These are phyloP conservation scores for Thaleichthys pacificus DNA, from an alignment of 2,797 vertebrate genomes.

Conservation along the genomic window DNA sequence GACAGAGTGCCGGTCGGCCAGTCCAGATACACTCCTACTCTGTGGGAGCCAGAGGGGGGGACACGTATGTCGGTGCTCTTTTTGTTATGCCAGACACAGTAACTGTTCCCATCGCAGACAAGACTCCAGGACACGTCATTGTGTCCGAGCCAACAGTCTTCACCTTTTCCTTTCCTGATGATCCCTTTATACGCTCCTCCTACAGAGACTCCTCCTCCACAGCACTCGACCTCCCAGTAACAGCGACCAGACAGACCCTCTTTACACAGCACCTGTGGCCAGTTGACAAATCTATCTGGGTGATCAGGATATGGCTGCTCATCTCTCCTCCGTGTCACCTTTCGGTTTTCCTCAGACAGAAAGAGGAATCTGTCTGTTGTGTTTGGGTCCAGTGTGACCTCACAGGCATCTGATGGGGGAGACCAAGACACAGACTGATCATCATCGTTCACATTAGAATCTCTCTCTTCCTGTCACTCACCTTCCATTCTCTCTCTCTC, in stretches of 20 bases:
- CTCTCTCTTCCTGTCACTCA: background rate
- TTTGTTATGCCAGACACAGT: background rate
- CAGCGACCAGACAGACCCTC: conserved; percentile 36
- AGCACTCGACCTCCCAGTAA: conserved; percentile 58
- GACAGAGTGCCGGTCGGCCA: background rate
- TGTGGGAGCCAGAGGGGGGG: background rate
- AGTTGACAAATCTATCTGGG: conserved; percentile 42
- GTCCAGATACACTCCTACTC: conserved; percentile 19
- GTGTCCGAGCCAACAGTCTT: conserved; percentile 30
- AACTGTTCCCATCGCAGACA: background rate
- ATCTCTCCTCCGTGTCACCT: conserved; percentile 31
- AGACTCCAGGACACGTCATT: conserved; percentile 41
- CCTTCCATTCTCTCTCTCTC: background rate
- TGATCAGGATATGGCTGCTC: conserved; percentile 36
- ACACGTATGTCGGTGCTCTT: background rate
- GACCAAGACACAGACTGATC: background rate
- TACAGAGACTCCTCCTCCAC: conserved; percentile 41
- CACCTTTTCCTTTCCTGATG: background rate
- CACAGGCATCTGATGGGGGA: conserved; percentile 27
- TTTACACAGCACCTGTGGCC: conserved; percentile 46
- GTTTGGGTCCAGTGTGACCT: conserved; percentile 20
- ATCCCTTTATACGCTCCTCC: conserved; percentile 6
- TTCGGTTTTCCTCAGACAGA: conserved; percentile 24
- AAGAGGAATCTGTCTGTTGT: conserved; percentile 40
- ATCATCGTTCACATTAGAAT: background rate